Evolutionary conservation across 2,797 vertebrate species (phyloP).

Genomic region (Hyperoplus immaculatus): DNA sequence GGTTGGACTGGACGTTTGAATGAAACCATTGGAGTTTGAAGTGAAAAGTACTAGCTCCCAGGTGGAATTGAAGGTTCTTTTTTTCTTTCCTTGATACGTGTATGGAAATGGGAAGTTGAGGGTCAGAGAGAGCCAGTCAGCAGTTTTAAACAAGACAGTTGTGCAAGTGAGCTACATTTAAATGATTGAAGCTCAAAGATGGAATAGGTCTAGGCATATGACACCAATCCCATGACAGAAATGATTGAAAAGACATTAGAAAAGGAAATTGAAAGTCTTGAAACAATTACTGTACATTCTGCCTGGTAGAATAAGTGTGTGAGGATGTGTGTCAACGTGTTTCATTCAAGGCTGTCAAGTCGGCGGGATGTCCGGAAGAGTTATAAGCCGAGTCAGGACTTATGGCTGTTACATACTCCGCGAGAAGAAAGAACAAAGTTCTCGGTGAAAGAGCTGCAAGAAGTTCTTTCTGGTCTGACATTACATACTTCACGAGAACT

Average conservation of each 20-base stretch:
- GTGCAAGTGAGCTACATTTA: constrained; percentile 35
- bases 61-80: neutral
- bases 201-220: constrained; percentile 12
- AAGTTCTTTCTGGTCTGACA: no score
- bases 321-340: neutral
- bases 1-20: constrained; percentile 19
- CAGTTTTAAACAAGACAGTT: constrained; percentile 39
- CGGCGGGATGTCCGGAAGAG: no score
- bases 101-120: constrained; percentile 45
- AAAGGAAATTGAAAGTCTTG: constrained; percentile 33
- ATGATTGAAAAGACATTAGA: constrained; percentile 33
- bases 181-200: constrained; percentile 27
- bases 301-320: neutral
- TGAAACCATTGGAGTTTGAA: constrained; percentile 24
- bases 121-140: constrained; percentile 48
- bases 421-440: no score
- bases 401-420: no score
- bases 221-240: constrained; percentile 19
- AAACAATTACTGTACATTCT: constrained; percentile 9
- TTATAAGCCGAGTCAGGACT: no score
- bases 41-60: constrained; percentile 21
- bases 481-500: no score
- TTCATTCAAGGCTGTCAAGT: no score
- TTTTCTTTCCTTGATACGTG: constrained; percentile 11
- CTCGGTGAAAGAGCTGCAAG: no score